Evolutionary conservation across 2,888 invertebrate species (phyloP).

Genomic region (Thereva nobilitata): DNA sequence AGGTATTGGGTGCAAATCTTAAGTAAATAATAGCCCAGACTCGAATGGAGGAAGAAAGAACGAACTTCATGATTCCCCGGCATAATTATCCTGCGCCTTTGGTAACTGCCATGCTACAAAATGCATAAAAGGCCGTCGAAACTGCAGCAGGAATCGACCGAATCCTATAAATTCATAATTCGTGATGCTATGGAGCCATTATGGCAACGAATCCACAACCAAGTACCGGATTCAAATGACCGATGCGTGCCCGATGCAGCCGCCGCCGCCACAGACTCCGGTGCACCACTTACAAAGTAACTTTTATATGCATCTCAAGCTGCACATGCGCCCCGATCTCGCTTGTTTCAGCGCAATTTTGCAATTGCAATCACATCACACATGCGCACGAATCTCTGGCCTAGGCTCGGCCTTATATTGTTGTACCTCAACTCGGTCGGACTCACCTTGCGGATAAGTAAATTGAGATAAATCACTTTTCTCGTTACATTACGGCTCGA

Average conservation of each 20-base stretch:
- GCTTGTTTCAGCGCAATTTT: constrained; percentile 5
- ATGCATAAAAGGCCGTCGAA: not conserved
- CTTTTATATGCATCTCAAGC: not conserved
- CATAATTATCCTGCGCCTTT: constrained; percentile 37
- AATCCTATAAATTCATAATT: constrained; percentile 40
- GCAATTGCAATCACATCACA: constrained; percentile 14
- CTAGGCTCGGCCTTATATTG: constrained; percentile 13
- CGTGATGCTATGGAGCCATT: constrained; percentile 40
- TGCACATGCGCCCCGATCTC: not conserved
- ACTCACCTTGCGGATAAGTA: constrained; percentile 30
- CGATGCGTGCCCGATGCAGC: constrained; percentile 26
- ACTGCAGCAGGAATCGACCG: constrained; percentile 16
- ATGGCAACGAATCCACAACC: constrained; percentile 10
- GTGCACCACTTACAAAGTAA: too few relatives aligned
- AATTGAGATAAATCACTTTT: constrained; percentile 36
- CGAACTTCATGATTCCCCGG: not conserved
- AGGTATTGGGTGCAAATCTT: constrained; percentile 30
- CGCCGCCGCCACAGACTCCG: too few relatives aligned
- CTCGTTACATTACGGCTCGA: constrained; percentile 5
- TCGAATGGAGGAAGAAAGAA: constrained; percentile 22
- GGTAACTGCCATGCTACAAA: constrained; percentile 6
- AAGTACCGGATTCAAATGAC: constrained; percentile 33
- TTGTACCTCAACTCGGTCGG: constrained; percentile 18
- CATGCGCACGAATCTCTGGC: constrained; percentile 11
- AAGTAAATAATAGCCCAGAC: constrained; percentile 33